Base-by-base conservation (phyloP, 2,797 vertebrate species). In the Limnodromus scolopaceus region DNA sequence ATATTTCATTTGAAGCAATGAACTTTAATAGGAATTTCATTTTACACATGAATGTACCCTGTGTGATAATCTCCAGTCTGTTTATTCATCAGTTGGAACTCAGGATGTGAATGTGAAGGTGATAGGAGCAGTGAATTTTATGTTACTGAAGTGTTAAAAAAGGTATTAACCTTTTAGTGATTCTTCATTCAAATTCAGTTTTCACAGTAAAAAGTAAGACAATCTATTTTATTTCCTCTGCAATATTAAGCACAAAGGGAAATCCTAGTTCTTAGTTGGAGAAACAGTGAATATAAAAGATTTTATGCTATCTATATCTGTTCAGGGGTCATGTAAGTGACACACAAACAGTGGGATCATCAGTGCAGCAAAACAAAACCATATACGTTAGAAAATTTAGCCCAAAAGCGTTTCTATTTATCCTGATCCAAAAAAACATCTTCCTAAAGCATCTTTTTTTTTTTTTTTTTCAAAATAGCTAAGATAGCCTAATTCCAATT, bases 71-170 rank as follows among this genome's bases (percentile, higher is more conserved):
- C 94, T 94, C 68, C 87, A 95, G 60, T 85, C 78, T 97, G 95
- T 97, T 97, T 97, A 94, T 95, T 97, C 95, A 97, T 96, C 97
- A 96, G 78, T 89, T 97, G 80, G 60, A 95, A 85, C 76, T 95
- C 78, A 19, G 28, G 72, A 95, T 96, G 92, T 64, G 76, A 96
- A 96, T 14, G 28, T 76, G 80, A 95, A 97, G 66, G 70, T 94
- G 91, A 98, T 57, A 89, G 68, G n/a, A 94, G 32, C 54, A 79
- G 53, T 8, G 11, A 93, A 81, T 95, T 96, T 89, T 91, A 76
- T 80, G 51, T 96, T 93, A 60, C 84, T 7, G 5, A 85, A 65
- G 65, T 89, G 72, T 63, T 92, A 92, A 49, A 79, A 92, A 93
- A 96, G 38, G 39, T 92, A 93, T 97, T 96, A 96, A 82, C 34